These are phyloP conservation scores for Argyra leucocephala DNA, from an alignment of 2,888 invertebrate species.

Conservation along the genomic window DNA sequence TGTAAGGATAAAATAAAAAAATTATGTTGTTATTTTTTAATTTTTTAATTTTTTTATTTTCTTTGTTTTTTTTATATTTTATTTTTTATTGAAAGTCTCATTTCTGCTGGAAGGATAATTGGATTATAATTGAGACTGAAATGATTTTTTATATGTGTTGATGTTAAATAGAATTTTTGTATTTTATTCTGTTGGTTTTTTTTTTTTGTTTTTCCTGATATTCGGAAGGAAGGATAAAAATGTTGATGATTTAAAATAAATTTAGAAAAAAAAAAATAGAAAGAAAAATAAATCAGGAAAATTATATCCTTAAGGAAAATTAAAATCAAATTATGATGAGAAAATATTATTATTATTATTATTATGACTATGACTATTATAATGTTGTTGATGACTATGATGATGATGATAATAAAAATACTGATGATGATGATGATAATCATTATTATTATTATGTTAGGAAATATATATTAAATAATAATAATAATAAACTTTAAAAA, in stretches of 20 bases:
- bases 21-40: background rate
- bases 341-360: background rate
- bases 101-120: constrained; percentile 3
- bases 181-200: too few relatives aligned
- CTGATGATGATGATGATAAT: background rate
- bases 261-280: background rate
- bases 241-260: background rate
- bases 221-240: background rate
- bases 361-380: background rate
- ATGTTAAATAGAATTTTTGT: too few relatives aligned
- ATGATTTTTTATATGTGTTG: constrained; percentile 6
- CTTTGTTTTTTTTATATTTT: too few relatives aligned
- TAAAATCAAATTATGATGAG: constrained; percentile 6
- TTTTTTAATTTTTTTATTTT: too few relatives aligned
- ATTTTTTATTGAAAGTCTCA: background rate
- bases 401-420: background rate
- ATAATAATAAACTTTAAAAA: too few relatives aligned
- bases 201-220: background rate
- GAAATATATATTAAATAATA: too few relatives aligned
- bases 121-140: constrained; percentile 6
- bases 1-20: background rate
- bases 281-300: background rate
- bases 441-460: background rate
- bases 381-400: background rate
- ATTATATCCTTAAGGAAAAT: constrained; percentile 6